Percentiles rank a stretch among this genome's conserved stretches.
phyloP scores from a whole-genome alignment of 1,140 invertebrate genomes.

The Bombus sibiricus region DNA sequence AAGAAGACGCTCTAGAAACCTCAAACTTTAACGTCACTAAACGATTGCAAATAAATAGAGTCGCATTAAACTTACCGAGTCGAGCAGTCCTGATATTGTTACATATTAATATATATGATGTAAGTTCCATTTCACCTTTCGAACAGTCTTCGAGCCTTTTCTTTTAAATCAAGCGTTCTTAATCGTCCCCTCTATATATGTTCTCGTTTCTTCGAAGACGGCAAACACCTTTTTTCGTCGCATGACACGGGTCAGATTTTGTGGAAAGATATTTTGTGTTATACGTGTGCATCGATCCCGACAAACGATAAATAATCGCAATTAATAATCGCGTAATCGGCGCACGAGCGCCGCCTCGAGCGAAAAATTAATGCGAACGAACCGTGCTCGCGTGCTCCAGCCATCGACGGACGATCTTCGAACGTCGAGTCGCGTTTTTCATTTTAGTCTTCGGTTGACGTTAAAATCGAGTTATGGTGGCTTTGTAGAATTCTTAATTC shows the following conservation, averaged over 20 bases:
- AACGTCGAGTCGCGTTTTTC: background rate
- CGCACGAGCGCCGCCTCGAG: slow-evolving; percentile 3
- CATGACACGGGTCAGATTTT: slow-evolving; percentile 33
- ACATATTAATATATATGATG: no score
- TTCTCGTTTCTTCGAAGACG: slow-evolving; percentile 16
- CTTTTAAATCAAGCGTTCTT: background rate
- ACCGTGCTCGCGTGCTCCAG: slow-evolving; percentile 8
- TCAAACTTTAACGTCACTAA: background rate
- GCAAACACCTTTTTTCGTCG: slow-evolving; percentile 1
- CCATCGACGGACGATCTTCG: slow-evolving; percentile 17
- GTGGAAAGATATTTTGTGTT: slow-evolving; percentile 38
- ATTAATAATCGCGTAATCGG: slow-evolving; percentile 56
- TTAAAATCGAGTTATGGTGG: background rate
- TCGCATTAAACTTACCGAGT: background rate
- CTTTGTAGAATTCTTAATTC: background rate
- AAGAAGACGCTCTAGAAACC: background rate
- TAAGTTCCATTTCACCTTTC: background rate
- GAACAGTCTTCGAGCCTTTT: background rate
- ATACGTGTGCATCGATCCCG: slow-evolving; percentile 44
- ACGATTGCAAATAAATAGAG: background rate
- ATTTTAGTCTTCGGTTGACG: background rate
- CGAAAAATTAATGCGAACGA: slow-evolving; percentile 36
- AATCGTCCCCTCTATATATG: slow-evolving; percentile 4
- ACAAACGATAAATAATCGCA: slow-evolving; percentile 61
- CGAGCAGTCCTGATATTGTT: background rate